A percentile compares a stretch with the other conserved stretches of the same genome.
These are phyloP conservation scores for Origma solitaria DNA, from an alignment of 2,113 vertebrate genomes.

Conservation along the genomic window DNA sequence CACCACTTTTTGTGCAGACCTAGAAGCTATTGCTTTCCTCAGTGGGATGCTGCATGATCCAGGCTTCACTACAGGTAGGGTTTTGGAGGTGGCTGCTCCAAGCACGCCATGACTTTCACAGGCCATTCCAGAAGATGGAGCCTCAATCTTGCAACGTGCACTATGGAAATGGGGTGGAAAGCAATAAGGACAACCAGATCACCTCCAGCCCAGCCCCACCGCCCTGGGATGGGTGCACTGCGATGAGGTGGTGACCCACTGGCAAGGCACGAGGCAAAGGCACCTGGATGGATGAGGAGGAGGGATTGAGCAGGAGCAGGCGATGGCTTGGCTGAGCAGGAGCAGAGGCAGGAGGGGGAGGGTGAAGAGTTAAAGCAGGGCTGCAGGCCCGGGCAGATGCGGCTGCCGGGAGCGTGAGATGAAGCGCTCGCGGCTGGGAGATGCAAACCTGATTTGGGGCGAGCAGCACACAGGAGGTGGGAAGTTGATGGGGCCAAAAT, in stretches of 20 bases:
- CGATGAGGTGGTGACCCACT: fast-evolving
- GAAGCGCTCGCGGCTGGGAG: slow-evolving; percentile 22
- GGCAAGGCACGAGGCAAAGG: neutral
- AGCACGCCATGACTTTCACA: fast-evolving
- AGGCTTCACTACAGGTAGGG: fast-evolving
- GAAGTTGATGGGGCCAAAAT: slow-evolving; percentile 53
- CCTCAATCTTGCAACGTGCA: neutral
- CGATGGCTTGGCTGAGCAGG: neutral
- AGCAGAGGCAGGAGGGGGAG: slow-evolving; percentile 24
- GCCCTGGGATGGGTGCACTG: fast-evolving
- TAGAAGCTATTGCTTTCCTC: neutral
- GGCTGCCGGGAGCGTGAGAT: neutral
- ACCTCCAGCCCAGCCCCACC: neutral
- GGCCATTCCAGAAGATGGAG: neutral
- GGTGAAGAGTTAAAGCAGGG: slow-evolving; percentile 10
- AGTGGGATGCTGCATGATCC: fast-evolving
- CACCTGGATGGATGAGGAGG: neutral
- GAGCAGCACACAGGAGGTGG: slow-evolving; percentile 15
- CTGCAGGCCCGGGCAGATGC: slow-evolving; percentile 53
- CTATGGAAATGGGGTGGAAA: neutral
- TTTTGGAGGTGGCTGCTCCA: neutral
- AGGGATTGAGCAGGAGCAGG: neutral
- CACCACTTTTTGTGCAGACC: neutral
- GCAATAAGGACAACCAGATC: fast-evolving
- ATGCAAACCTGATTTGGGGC: slow-evolving; percentile 9